Evolutionary conservation across 2,888 invertebrate genomes (phyloP), one percentile per base, ranked within the genome.

Genomic region (Rugalucina vietnamica): DNA sequence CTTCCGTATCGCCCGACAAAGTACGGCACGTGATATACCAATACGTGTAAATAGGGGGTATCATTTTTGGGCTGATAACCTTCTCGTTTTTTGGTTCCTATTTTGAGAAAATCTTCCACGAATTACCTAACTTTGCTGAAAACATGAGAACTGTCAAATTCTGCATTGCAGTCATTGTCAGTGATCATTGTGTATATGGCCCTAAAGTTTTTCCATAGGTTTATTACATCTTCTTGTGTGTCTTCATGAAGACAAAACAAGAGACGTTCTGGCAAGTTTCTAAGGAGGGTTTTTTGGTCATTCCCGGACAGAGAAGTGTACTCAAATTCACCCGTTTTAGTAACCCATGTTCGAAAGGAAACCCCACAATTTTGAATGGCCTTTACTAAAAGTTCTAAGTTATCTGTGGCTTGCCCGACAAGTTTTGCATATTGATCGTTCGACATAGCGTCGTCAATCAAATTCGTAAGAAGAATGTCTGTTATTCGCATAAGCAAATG

Each of bases 401-500:
- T 79, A 39, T 79, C 79, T 8, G 54, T 71, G 24, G 57, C 12
- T n/a, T 43, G 37, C 0, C 72, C 73, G 1, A n/a, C 72, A 0
- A 79, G 4, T 60, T 71, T 71, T 4, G 29, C 57, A 32, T 50
- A 79, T 1, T 36, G n/a, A 37, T 36, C 70, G 34, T 70, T 70
- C n/a, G 70, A 70, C 36, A 36, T 70, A 18, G 70, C 60, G 69
- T 84, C 81, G 39, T 84, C 80, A 37, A 81, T 81, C 27, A 84
- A 34, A 60, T 81, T 84, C 49, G 76, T 34, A 10, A 81, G 49
- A 5, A 81, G 57, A 0, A 81, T 43, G 65, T 81, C 84, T 36
- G 70, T 57, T n/a, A 81, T 81, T 18, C 81, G 21, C 81, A 84
- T 84, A 39, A 84, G 24, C 18, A 81, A 29, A 76, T 81, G 84